Percentiles rank a stretch among this genome's conserved stretches.
Conservation (phyloP, 2,113 vertebrate genomes). For the Pseudopodoces humilis region DNA sequence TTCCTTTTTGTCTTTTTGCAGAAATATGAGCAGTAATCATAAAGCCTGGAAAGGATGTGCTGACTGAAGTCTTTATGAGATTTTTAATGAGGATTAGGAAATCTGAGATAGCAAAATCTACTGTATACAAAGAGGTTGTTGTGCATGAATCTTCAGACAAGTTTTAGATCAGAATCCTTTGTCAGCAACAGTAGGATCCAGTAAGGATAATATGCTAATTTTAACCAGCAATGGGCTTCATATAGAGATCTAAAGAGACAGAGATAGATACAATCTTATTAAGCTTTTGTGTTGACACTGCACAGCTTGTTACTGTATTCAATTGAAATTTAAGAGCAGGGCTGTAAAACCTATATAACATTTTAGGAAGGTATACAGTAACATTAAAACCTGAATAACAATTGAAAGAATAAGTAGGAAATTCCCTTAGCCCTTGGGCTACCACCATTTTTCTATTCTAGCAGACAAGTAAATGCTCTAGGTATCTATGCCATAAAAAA, state of each 20-base stretch:
- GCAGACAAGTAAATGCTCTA: slow-evolving; percentile 13
- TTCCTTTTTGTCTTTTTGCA: neutral
- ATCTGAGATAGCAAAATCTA: slow-evolving; percentile 9
- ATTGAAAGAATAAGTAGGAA: neutral
- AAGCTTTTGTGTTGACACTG: slow-evolving; percentile 51
- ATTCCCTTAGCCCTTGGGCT: slow-evolving; percentile 48
- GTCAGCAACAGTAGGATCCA: slow-evolving; percentile 31
- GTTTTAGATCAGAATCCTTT: slow-evolving; percentile 48
- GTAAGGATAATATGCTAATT: slow-evolving; percentile 41
- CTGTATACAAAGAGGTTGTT: neutral
- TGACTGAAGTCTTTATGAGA: neutral
- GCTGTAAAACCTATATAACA: slow-evolving; percentile 18
- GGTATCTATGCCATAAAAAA: slow-evolving; percentile 29
- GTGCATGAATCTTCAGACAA: neutral
- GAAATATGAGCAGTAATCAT: neutral
- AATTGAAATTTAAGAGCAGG: neutral
- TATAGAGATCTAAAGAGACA: slow-evolving; percentile 25
- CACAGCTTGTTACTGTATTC: slow-evolving; percentile 45
- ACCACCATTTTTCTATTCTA: neutral
- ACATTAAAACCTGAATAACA: neutral
- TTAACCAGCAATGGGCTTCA: slow-evolving; percentile 11
- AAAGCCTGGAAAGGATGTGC: neutral
- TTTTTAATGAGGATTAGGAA: slow-evolving; percentile 35
- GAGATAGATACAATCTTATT: slow-evolving; percentile 22
- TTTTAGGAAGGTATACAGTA: slow-evolving; percentile 37